Evolutionary conservation across 2,797 vertebrate species (phyloP), one percentile per base, ranked within the genome.

Genomic region (Lemur catta): DNA sequence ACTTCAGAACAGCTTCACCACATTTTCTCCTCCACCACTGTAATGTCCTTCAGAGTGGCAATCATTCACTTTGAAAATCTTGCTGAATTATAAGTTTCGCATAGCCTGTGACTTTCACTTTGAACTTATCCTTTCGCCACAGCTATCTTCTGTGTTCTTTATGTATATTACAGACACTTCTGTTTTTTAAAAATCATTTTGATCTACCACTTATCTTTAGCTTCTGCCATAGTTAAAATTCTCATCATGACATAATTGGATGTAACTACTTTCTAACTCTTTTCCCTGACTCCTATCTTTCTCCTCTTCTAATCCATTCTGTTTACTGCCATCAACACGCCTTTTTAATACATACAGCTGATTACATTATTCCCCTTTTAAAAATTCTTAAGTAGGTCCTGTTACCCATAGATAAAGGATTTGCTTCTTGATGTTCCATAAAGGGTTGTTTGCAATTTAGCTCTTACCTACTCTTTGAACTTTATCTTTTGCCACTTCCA

Each of bases 211-310:
- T 78, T 76, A 28, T 28, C 12, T 71, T 91, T 67, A 48, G 17
- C 43, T 67, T 96, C 84, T 93, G 50, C 43, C 57, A 28, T 17
- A 78, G 7, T 84, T 88, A 72, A 26, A 71, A 92, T 90, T 92
- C 33, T 96, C n/a, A 75, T 87, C 33, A 15, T 84, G 48, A 57
- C 18, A 33, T 74, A 69, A 82, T 33, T 84, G 14, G 43, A 59
- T 75, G 33, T 80, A 72, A 89, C 35, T 71, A 35, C 43, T 74
- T 84, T 20, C 85, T 75, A 63, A 92, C 2, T 50, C 71, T 67
- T 82, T 82, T 30, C 4, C 48, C 1, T 52, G 0, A 22, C 18
- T 87, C n/a, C 28, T 59, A 6, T 26, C 50, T 95, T 82, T 33
- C 30, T 0, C 12, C 10, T 43, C 41, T 7, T 75, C 4, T 26